A percentile compares a stretch with the other conserved stretches of the same genome.
These are phyloP conservation scores for Saturnia japonica DNA, from an alignment of 2,888 invertebrate genomes.

Conservation along the genomic window DNA sequence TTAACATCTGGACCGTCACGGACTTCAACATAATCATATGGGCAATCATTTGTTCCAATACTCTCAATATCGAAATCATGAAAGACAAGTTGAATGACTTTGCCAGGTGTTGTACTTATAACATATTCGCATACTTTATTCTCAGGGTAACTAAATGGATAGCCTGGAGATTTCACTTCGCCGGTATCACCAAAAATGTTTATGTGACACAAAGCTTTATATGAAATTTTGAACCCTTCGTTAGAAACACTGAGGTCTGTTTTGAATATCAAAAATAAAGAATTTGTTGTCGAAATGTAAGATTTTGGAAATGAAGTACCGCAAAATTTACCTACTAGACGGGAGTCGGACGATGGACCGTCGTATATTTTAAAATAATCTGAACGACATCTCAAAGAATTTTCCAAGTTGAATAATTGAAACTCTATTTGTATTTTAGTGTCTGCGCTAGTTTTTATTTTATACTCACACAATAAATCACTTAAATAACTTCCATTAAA, in stretches of 20 bases:
- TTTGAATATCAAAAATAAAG: constrained; percentile 77
- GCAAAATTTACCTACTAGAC: constrained; percentile 89
- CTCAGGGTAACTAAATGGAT: constrained; percentile 86
- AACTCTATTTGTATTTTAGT: constrained; percentile 86
- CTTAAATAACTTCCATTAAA: constrained; percentile 78
- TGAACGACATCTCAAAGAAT: constrained; percentile 80
- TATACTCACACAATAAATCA: constrained; percentile 89
- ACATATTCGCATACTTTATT: constrained; percentile 85
- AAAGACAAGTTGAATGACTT: constrained; percentile 84
- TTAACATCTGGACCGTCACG: constrained; percentile 86
- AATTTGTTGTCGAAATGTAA: constrained; percentile 83
- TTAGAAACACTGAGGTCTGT: constrained; percentile 56
- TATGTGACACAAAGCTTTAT: constrained; percentile 61
- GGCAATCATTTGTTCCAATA: constrained; percentile 53
- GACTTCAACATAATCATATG: constrained; percentile 80
- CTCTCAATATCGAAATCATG: constrained; percentile 86
- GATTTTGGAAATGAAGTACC: constrained; percentile 83
- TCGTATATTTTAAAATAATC: constrained; percentile 86
- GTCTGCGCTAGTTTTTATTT: constrained; percentile 84
- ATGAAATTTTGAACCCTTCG: constrained; percentile 62
- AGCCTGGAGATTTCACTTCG: constrained; percentile 87
- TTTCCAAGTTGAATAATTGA: constrained; percentile 84
- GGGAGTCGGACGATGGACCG: constrained; percentile 83
- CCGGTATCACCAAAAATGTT: constrained; percentile 81
- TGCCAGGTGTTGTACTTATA: constrained; percentile 84